Evolutionary conservation across 2,888 invertebrate genomes (phyloP), one percentile per base, ranked within the genome.

Genomic region (Salpingus planirostris): DNA sequence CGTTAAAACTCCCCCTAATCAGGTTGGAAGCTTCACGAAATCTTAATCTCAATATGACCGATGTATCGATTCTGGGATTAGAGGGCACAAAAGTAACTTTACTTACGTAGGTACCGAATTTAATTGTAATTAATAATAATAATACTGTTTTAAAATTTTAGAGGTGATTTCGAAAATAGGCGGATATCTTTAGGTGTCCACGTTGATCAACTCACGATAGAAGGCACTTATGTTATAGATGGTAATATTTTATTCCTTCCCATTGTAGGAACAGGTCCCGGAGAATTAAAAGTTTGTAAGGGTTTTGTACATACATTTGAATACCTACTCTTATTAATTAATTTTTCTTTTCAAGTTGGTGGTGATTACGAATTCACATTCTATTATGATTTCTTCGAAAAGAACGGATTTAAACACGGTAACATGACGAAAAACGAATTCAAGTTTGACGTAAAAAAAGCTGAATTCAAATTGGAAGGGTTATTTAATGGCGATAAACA

Each of bases 231-330:
- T 27, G 47, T 51, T n/a, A 49, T 59, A 3, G 44, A 50, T 15
- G 62, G 60, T 6, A 47, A 45, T 33, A 48, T 62, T 31, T 38
- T 61, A 11, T 44, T 60, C 10, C 25, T 62, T 11, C 59, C 60
- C 1, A 55, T 60, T 28, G 33, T 36, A 23, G 60, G 60, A 34
- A 37, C 46, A 10, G 60, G 60, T 10, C 50, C 49, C 3, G 46
- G 50, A 2, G 51, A 56, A 32, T 42, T 59, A 3, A 56, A 52
- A 1, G 38, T 44, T 13, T 34, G 49, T 51, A 44, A 44, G 38
- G n/a, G n/a, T n/a, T n/a, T n/a, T n/a, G n/a, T n/a, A n/a, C n/a
- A n/a, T n/a, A n/a, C n/a, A n/a, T n/a, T n/a, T n/a, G n/a, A n/a
- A n/a, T n/a, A n/a, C n/a, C n/a, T n/a, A n/a, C n/a, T n/a, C n/a